phyloP scores from a whole-genome alignment of 2,113 vertebrate genomes.

The Tapirus terrestris region DNA sequence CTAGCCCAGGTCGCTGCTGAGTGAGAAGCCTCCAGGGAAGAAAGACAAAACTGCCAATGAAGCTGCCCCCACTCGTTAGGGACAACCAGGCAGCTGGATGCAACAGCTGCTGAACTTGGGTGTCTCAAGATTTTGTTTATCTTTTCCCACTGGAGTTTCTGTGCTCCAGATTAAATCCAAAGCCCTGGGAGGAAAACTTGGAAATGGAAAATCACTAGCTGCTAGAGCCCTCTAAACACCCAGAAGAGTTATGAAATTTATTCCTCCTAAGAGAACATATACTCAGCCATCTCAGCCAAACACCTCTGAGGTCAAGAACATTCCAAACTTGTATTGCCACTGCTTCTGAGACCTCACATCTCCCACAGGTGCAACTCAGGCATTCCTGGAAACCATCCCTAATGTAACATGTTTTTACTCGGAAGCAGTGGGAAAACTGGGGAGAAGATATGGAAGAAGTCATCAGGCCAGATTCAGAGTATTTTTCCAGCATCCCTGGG shows the following conservation, averaged over 20 bases:
- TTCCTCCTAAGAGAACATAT: not conserved
- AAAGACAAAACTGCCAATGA: not conserved
- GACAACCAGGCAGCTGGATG: not conserved
- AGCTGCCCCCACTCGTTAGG: not conserved
- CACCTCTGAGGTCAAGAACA: not conserved
- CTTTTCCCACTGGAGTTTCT: not conserved
- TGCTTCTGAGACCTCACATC: not conserved
- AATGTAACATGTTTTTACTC: not conserved
- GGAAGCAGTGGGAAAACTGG: not conserved
- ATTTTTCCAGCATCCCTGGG: not conserved
- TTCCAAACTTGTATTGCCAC: not conserved
- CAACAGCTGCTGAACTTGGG: not conserved
- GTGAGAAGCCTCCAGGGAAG: not conserved
- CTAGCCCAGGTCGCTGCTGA: not conserved
- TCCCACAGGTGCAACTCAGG: not conserved
- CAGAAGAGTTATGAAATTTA: not conserved
- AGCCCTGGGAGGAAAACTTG: not conserved
- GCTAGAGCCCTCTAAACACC: not conserved
- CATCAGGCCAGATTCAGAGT: not conserved
- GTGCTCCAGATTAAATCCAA: not conserved
- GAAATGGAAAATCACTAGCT: not conserved
- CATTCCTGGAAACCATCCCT: not conserved
- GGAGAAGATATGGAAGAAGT: not conserved
- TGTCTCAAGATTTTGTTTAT: not conserved
- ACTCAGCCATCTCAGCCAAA: accelerated